Conservation (phyloP, 1,140 invertebrate genomes). For the Hycleus phaleratus region DNA sequence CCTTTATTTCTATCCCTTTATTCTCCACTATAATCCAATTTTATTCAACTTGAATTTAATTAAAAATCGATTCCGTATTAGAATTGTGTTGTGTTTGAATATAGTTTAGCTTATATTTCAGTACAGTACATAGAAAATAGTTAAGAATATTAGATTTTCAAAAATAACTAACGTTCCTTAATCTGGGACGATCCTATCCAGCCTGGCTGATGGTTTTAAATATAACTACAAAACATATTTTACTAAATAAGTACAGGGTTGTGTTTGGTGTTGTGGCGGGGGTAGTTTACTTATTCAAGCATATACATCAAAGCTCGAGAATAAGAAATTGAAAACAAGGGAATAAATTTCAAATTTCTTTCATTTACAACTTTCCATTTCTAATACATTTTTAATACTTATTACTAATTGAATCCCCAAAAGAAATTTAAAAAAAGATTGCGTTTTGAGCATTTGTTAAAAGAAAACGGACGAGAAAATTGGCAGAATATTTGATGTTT, state of each 20-base stretch:
- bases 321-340: neutral
- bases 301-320: neutral
- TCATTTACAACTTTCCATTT: too few relatives aligned
- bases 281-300: neutral
- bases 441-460: too few relatives aligned
- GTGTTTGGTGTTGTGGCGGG: neutral
- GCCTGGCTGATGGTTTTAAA: conserved; percentile 7
- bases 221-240: conserved; percentile 14
- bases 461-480: too few relatives aligned
- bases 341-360: too few relatives aligned
- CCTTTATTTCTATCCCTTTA: neutral
- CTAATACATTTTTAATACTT: too few relatives aligned
- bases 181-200: neutral
- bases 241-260: conserved; percentile 13
- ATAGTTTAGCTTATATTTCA: too few relatives aligned
- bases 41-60: neutral
- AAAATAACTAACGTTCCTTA: conserved; percentile 2
- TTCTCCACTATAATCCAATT: neutral
- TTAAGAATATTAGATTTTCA: neutral
- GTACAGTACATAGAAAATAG: too few relatives aligned
- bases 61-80: neutral
- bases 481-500: too few relatives aligned
- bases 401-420: too few relatives aligned
- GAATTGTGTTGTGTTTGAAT: too few relatives aligned
- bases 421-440: too few relatives aligned